Evolutionary conservation across 23 tunicate genomes (phyloP).

Genomic region (Trididemnum clinides): DNA sequence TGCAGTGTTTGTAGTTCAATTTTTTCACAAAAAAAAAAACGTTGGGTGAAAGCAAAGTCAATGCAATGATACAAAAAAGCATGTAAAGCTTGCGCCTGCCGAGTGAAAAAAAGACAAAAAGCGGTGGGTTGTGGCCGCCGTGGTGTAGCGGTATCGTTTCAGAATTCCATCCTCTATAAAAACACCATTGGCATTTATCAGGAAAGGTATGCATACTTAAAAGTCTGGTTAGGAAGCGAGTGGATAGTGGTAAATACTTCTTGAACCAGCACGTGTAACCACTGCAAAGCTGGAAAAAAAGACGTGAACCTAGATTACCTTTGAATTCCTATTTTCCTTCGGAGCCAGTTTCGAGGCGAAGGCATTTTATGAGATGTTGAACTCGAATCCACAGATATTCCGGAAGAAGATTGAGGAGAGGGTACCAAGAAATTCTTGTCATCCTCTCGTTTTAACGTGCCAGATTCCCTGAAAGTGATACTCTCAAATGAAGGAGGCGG

Average conservation of each 20-base stretch:
- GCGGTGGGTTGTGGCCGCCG: too few species aligned
- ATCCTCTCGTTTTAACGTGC: background rate
- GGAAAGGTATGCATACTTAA: background rate
- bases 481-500: conserved; percentile 58
- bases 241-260: too few species aligned
- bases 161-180: too few species aligned
- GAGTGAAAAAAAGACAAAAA: too few species aligned
- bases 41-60: too few species aligned
- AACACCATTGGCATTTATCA: too few species aligned
- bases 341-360: conserved; percentile 35
- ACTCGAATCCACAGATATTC: conserved; percentile 35
- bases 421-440: conserved; percentile 1
- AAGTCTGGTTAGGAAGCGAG: too few species aligned
- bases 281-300: background rate
- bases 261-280: background rate
- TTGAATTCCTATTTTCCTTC: conserved; percentile 43
- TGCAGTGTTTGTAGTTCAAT: too few species aligned
- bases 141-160: too few species aligned
- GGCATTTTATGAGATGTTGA: background rate
- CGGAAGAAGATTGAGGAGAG: conserved; percentile 32
- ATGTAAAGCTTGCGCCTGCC: too few species aligned
- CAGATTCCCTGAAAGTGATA: background rate
- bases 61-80: too few species aligned
- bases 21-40: too few species aligned
- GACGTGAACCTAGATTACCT: background rate